Conservation (phyloP, 2,113 vertebrate genomes). For the Cichladusa arquata region DNA sequence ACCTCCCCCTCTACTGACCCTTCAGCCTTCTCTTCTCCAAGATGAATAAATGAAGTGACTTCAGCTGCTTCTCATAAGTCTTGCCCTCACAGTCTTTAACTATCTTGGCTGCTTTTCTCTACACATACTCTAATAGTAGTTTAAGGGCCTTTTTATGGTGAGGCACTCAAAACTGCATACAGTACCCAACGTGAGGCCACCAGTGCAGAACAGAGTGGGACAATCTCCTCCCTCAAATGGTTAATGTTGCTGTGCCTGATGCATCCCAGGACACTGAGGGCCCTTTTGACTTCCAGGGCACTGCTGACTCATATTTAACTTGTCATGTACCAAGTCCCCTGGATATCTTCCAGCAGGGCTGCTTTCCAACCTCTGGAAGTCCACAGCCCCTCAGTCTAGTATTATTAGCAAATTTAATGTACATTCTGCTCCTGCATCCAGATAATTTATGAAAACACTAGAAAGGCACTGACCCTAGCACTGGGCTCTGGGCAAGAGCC, state of each 20-base stretch:
- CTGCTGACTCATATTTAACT: neutral
- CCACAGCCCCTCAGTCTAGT: neutral
- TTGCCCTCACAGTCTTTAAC: neutral
- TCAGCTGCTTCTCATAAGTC: rapidly evolving
- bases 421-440: neutral
- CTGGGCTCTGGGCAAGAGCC: neutral
- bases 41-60: neutral
- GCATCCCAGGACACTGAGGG: neutral
- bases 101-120: neutral
- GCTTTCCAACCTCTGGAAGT: neutral
- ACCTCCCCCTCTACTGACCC: neutral
- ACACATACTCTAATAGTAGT: neutral
- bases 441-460: neutral
- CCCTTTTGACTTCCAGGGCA: neutral
- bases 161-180: neutral
- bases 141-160: neutral
- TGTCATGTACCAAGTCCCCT: neutral
- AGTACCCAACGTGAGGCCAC: neutral
- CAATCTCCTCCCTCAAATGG: neutral
- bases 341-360: neutral
- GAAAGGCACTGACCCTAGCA: neutral
- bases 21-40: neutral
- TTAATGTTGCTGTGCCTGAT: neutral
- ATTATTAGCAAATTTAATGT: neutral
- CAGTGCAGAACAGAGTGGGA: neutral